Evolutionary conservation across 2,113 vertebrate genomes (phyloP).

Genomic region (Seriola aureovittata): DNA sequence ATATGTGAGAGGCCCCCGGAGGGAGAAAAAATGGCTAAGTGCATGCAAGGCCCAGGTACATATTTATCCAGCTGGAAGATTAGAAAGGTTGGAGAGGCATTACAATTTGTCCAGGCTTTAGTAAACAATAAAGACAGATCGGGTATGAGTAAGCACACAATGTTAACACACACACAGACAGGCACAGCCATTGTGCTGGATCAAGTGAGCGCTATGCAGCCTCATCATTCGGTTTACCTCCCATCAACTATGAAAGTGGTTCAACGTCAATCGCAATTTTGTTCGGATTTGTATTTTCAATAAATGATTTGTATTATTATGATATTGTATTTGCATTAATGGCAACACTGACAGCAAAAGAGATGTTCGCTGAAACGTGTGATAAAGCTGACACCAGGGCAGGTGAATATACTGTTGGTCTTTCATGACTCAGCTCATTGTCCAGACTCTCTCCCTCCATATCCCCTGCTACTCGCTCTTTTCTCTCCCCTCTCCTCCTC

Average conservation of each 20-base stretch:
- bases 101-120: slow-evolving; percentile 55
- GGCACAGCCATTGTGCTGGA: slow-evolving; percentile 40
- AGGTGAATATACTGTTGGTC: not conserved
- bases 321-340: not conserved
- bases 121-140: slow-evolving; percentile 64
- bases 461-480: not conserved
- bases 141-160: slow-evolving; percentile 49
- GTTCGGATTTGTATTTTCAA: slow-evolving; percentile 9
- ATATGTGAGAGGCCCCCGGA: slow-evolving; percentile 26
- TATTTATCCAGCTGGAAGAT: slow-evolving; percentile 81
- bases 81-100: slow-evolving; percentile 48
- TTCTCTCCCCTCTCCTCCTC: not conserved
- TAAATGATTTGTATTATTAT: slow-evolving; percentile 12
- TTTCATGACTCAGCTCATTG: slow-evolving; percentile 10
- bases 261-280: slow-evolving; percentile 2
- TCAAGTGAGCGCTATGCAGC: slow-evolving; percentile 26
- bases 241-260: slow-evolving; percentile 3
- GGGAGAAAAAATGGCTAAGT: slow-evolving; percentile 37
- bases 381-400: not conserved
- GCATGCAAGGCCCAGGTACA: slow-evolving; percentile 55
- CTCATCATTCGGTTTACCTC: slow-evolving; percentile 9
- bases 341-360: not conserved
- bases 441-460: not conserved
- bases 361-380: not conserved
- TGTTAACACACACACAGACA: slow-evolving; percentile 55